Evolutionary conservation across 2,113 vertebrate genomes (phyloP).

Genomic region (Planiliza haematocheilus): DNA sequence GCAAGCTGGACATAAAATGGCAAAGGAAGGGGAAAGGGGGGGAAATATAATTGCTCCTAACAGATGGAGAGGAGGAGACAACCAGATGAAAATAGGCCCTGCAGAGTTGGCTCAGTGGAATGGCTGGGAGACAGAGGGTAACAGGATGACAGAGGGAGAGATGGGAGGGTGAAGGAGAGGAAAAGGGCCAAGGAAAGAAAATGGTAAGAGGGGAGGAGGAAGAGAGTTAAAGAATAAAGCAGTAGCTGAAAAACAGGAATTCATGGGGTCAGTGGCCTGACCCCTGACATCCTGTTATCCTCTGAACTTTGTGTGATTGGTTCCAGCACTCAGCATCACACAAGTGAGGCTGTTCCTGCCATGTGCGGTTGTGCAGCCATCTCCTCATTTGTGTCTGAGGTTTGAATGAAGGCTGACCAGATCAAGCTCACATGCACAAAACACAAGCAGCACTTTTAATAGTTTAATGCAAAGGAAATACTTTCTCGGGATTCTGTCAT

Average conservation of each 20-base stretch:
- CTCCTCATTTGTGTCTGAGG: not conserved
- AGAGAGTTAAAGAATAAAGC: constrained; percentile 64
- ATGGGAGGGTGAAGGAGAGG: constrained; percentile 39
- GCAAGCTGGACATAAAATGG: not conserved
- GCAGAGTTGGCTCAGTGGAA: constrained; percentile 41
- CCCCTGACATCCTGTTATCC: constrained; percentile 83
- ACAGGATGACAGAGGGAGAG: constrained; percentile 62
- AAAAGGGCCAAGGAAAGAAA: constrained; percentile 51
- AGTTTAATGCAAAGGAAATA: constrained; percentile 1
- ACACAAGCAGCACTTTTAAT: constrained; percentile 8
- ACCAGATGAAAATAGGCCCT: constrained; percentile 59
- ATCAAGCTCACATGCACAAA: constrained; percentile 12
- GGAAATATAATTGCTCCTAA: constrained; percentile 38
- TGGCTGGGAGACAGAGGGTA: constrained; percentile 46
- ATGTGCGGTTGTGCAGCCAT: not conserved
- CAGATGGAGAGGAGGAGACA: constrained; percentile 67
- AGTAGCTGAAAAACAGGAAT: constrained; percentile 82
- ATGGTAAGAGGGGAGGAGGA: constrained; percentile 34
- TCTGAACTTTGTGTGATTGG: constrained; percentile 70
- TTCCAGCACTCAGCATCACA: constrained; percentile 68
- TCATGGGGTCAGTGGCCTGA: constrained; percentile 74
- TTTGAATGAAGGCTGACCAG: constrained; percentile 1
- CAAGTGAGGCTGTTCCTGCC: constrained; percentile 2
- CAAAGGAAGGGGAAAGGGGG: constrained; percentile 22
- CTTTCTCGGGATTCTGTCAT: not conserved